Conservation (phyloP, 2,797 vertebrate species). For the Acipenser ruthenus region DNA sequence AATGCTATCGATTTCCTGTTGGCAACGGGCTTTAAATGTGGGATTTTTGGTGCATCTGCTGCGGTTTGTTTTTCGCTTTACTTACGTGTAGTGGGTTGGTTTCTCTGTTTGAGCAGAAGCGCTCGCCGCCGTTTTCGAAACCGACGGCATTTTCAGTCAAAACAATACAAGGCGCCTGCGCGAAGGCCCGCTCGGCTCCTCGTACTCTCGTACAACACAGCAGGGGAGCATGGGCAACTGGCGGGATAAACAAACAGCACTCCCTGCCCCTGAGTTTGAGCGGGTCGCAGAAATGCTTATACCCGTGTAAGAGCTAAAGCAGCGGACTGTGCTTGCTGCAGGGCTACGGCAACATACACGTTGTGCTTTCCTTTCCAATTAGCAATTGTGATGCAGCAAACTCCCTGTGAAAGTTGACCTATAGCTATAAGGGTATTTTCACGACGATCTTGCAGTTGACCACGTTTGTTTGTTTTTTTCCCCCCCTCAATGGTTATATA, state of each 20-base stretch:
- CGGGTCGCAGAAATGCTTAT: no score
- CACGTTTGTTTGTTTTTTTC: no score
- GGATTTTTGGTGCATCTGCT: not conserved
- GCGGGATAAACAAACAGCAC: conserved; percentile 26
- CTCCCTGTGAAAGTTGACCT: no score
- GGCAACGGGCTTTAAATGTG: not conserved
- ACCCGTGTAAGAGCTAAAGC: no score
- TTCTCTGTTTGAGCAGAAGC: conserved; percentile 90
- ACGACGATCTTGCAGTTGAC: no score
- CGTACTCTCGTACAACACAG: conserved; percentile 33
- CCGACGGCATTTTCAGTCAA: conserved; percentile 93
- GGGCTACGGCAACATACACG: no score
- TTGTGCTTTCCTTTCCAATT: no score
- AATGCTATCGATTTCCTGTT: conserved; percentile 24
- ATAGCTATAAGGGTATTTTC: no score
- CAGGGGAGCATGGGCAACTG: conserved; percentile 28
- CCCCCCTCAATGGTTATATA: no score
- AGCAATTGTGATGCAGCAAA: no score
- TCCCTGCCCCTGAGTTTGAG: no score
- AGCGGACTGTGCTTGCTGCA: no score
- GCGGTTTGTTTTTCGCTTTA: conserved; percentile 40
- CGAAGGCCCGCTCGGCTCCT: conserved; percentile 48
- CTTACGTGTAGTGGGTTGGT: conserved; percentile 92
- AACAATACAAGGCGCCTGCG: conserved; percentile 80
- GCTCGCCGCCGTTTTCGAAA: conserved; percentile 86